These are phyloP conservation scores for Cyanoliseus patagonus DNA, from an alignment of 2,113 vertebrate genomes.

Conservation along the genomic window DNA sequence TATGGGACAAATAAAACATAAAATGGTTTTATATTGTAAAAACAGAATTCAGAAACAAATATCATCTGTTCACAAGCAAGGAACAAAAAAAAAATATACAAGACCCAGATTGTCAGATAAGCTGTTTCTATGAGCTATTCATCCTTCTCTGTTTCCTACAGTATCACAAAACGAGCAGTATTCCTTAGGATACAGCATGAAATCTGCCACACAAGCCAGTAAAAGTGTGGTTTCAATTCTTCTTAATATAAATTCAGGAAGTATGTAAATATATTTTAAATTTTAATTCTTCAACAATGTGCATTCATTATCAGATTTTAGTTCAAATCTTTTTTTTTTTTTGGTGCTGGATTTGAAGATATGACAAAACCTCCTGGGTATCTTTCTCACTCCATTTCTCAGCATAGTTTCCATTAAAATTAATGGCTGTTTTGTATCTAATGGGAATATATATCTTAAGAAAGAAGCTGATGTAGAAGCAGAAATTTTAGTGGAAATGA, in stretches of 20 bases:
- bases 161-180: not conserved
- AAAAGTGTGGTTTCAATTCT: slow-evolving; percentile 25
- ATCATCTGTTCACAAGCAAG: not conserved
- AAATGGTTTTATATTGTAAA: not conserved
- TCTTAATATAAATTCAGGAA: slow-evolving; percentile 36
- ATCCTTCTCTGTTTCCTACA: not conserved
- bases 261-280: slow-evolving; percentile 55
- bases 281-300: slow-evolving; percentile 53
- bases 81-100: not conserved
- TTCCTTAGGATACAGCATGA: not conserved
- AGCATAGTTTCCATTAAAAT: slow-evolving; percentile 55
- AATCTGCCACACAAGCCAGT: not conserved
- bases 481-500: slow-evolving; percentile 53
- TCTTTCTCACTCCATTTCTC: slow-evolving; percentile 37
- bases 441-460: slow-evolving; percentile 58
- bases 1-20: not conserved
- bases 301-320: slow-evolving; percentile 52
- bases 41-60: not conserved
- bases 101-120: not conserved
- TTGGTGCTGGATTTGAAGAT: slow-evolving; percentile 46
- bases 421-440: slow-evolving; percentile 53
- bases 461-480: slow-evolving; percentile 42
- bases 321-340: slow-evolving; percentile 24
- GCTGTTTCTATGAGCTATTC: slow-evolving; percentile 11
- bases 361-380: slow-evolving; percentile 33